Conservation (phyloP, 92 coral and sea anemone species). For the Umimayanthus chanpuru region DNA sequence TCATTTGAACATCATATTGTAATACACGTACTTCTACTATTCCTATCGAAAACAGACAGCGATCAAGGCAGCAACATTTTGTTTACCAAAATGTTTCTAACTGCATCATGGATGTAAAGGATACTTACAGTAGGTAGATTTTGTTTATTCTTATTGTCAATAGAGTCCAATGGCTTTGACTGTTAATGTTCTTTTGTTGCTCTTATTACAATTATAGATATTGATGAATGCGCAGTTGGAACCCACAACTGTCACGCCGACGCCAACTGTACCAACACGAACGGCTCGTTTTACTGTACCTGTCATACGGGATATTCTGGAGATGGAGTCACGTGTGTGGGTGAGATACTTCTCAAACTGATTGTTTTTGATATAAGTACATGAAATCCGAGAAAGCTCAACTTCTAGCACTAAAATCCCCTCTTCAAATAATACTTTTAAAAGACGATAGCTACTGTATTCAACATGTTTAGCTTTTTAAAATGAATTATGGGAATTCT, state of each 20-base stretch:
- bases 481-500: background rate
- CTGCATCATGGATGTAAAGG: background rate
- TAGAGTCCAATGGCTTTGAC: background rate
- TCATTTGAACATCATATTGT: no score
- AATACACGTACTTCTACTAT: no score
- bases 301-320: conserved; percentile 79
- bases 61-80: no score
- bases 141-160: background rate
- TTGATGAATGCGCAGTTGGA: conserved; percentile 67
- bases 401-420: no score
- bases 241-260: conserved; percentile 69
- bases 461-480: no score
- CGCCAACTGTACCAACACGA: conserved; percentile 75
- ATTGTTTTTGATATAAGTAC: no score
- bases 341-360: conserved; percentile 38
- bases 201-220: conserved; percentile 37
- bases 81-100: no score
- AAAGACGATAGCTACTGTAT: no score
- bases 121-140: background rate
- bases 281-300: conserved; percentile 82
- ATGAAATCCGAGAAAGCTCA: no score
- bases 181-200: background rate
- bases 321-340: conserved; percentile 70
- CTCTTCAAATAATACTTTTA: no score
- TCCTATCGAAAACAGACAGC: no score